Base-by-base conservation (phyloP, 2,113 vertebrate genomes). In the Taxidea taxus region DNA sequence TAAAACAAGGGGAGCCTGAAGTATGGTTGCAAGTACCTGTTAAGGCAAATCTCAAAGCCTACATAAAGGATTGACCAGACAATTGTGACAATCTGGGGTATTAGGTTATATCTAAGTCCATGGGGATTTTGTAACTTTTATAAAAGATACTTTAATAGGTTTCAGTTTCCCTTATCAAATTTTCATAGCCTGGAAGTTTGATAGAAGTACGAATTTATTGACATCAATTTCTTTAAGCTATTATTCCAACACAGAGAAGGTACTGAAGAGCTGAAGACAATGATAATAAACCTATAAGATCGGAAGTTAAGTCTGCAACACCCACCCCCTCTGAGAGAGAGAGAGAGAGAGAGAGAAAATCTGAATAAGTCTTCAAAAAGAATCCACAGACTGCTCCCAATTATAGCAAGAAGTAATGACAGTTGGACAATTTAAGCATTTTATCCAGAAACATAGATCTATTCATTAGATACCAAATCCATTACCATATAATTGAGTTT, bases 401-500 rank as follows among this genome's bases (percentile, higher is more conserved):
- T 93, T 89, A 98, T 60, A 98, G 87, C 83, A 97, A 94, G 90
- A 92, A 97, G 97, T 77, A 97, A 97, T 94, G 98, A 97, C 56
- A 84, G 88, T 44, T 89, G 97, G 96, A 98, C 97, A 98, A 95
- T 96, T 97, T 96, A 97, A 97, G 95, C 84, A 94, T 97, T 56
- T 95, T 98, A 98, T 97, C 98, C 98, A 97, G 97, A 98, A 98
- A 94, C 2, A 97, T 96, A 93, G 95, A 98, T 94, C 95, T 97
- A 98, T 98, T 97, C 92, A 98, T 98, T 77, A 10, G 47, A 98
- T 98, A 98, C 89, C 97, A 98, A 97, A 97, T 97, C 27, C 58
- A 97, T 98, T 98, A 98, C 97, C 92, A 87, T 98, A 98, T 95
- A 96, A 98, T 97, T 92, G 60, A 98, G 97, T 84, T 88, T 97